Conservation (phyloP, 35 echinoderm and acorn worm species). For the Ptychodera flava region DNA sequence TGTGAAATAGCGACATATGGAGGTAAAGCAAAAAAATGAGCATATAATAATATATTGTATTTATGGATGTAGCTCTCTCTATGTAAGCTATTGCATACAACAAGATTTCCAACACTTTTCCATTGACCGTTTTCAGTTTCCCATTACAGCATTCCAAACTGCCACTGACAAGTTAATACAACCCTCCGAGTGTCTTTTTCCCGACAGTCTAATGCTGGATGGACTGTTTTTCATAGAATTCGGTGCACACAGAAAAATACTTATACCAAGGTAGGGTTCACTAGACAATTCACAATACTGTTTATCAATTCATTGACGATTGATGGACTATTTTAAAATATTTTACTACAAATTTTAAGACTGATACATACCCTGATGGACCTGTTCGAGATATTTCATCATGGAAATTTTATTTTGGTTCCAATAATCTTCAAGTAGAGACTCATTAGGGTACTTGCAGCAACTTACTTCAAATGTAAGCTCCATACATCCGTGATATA, state of each 20-base stretch:
- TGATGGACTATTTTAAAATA: too few relatives aligned
- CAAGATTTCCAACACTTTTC: too few relatives aligned
- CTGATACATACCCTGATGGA: not conserved
- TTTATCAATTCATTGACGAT: too few relatives aligned
- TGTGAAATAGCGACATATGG: slow-evolving; percentile 38
- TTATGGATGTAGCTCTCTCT: slow-evolving; percentile 49
- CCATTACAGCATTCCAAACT: too few relatives aligned
- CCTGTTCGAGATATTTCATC: not conserved
- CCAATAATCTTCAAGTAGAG: slow-evolving; percentile 41
- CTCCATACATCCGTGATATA: slow-evolving; percentile 58
- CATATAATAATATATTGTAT: not conserved
- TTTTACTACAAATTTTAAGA: too few relatives aligned
- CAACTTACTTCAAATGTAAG: slow-evolving; percentile 64
- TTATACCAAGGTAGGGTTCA: too few relatives aligned
- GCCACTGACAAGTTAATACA: not conserved
- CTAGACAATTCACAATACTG: too few relatives aligned
- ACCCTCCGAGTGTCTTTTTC: not conserved
- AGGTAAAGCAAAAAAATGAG: too few relatives aligned
- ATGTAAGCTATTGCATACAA: slow-evolving; percentile 18
- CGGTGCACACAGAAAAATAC: too few relatives aligned
- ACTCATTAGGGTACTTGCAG: slow-evolving; percentile 62
- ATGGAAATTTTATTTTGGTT: slow-evolving; percentile 36
- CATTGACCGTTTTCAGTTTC: too few relatives aligned
- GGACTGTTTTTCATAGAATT: too few relatives aligned
- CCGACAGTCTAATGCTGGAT: too few relatives aligned